Evolutionary conservation across 2,113 vertebrate genomes (phyloP), one percentile per base, ranked within the genome.

Genomic region (Erythrolamprus reginae): DNA sequence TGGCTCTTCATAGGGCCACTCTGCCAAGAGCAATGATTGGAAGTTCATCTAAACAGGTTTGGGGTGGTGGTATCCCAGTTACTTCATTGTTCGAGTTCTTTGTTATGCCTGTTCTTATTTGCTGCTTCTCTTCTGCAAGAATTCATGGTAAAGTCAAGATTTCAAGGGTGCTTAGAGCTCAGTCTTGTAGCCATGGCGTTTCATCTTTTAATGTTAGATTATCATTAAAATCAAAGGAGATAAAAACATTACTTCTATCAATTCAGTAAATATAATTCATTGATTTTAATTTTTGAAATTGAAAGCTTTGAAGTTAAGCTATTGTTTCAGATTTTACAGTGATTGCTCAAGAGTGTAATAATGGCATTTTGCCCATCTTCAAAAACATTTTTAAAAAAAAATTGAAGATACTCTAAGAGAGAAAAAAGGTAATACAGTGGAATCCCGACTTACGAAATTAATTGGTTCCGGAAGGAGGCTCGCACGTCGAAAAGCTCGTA

Each of bases 221-320:
- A 17, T n/a, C 53, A 28, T 7, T 47, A 45, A 21, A 89, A 86
- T 48, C 15, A 52, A 45, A 58, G 56, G 28, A 77, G 45, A 86
- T 26, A 6, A 53, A 38, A 86, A 47, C 26, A 6, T 12, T 90
- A 15, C 1, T 26, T 82, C 83, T n/a, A 33, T 77, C 33, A 53
- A 77, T 50, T 82, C 21, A 28, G 0, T 5, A 0, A 0, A 0
- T 51, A 33, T 3, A 0, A 24, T 21, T n/a, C 0, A n/a, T 47
- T 88, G 61, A 2, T 65, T 65, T 77, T 84, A 65, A 58, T 33
- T 33, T 84, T 7, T 17, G 38, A 84, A 85, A 85, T 26, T 10
- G 45, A 33, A 77, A n/a, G n/a, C n/a, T n/a, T n/a, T n/a, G n/a
- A n/a, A n/a, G n/a, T n/a, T n/a, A n/a, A n/a, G n/a, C n/a, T n/a